Conservation (phyloP, 2,797 vertebrate species). For the Semaprochilodus insignis region DNA sequence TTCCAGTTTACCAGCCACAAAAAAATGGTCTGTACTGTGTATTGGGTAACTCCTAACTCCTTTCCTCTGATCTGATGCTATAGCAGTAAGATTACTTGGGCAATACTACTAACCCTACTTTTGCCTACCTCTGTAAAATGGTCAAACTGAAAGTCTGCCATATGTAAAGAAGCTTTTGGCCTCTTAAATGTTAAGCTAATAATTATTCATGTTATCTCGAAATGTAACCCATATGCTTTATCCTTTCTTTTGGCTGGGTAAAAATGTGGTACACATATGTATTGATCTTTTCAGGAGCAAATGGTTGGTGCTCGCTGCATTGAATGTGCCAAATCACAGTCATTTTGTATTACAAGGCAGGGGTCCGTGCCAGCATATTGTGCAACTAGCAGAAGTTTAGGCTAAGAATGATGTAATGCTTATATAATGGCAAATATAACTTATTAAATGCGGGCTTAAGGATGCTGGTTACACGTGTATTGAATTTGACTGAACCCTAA, state of each 20-base stretch:
- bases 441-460: background rate
- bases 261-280: slow-evolving; percentile 72
- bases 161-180: no score
- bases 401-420: slow-evolving; percentile 63
- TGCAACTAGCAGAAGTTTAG: slow-evolving; percentile 60
- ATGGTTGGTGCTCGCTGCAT: slow-evolving; percentile 15
- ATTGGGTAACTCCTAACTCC: no score
- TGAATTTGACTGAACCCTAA: slow-evolving; percentile 3
- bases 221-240: slow-evolving; percentile 35
- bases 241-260: slow-evolving; percentile 30
- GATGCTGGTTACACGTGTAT: background rate
- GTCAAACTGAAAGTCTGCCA: no score
- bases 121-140: no score
- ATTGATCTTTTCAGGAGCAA: slow-evolving; percentile 60
- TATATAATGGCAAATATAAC: slow-evolving; percentile 59
- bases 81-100: no score
- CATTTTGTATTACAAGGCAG: slow-evolving; percentile 38
- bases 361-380: slow-evolving; percentile 48
- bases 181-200: slow-evolving; percentile 38
- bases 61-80: no score
- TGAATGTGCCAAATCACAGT: slow-evolving; percentile 51
- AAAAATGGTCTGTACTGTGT: no score
- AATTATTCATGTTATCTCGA: slow-evolving; percentile 58
- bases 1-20: no score
- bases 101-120: no score